Percentiles rank a stretch among this genome's conserved stretches.
Conservation (phyloP, 2,113 vertebrate genomes). For the Ceuthmochares aereus region DNA sequence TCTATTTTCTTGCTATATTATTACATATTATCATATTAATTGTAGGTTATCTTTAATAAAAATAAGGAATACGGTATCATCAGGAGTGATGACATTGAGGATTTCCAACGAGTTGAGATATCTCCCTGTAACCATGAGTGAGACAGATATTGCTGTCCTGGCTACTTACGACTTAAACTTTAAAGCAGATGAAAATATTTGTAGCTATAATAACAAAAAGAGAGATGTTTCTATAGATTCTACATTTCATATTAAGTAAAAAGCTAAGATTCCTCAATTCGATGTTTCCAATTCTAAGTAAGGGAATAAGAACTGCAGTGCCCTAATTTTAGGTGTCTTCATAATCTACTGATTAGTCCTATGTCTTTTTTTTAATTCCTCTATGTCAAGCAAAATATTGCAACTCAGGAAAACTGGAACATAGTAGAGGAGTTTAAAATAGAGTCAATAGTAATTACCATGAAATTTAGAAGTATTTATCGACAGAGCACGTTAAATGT, state of each 20-base stretch:
- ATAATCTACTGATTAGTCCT: not conserved
- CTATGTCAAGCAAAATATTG: not conserved
- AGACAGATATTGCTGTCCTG: not conserved
- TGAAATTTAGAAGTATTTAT: not conserved
- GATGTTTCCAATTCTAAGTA: rapidly evolving
- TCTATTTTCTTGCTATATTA: not conserved
- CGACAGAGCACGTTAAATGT: rapidly evolving
- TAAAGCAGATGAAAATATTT: not conserved
- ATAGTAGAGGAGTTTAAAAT: not conserved
- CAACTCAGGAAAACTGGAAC: not conserved
- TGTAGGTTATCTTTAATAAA: not conserved
- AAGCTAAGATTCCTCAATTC: not conserved
- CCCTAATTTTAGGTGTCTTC: not conserved
- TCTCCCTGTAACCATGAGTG: not conserved
- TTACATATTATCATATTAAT: not conserved
- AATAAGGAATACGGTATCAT: not conserved
- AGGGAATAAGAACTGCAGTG: not conserved
- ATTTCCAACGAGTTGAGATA: not conserved
- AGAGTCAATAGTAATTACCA: not conserved
- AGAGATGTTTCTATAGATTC: not conserved
- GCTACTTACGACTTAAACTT: not conserved
- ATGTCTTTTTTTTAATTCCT: not conserved
- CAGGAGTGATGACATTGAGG: not conserved
- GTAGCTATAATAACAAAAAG: not conserved
- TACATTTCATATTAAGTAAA: not conserved